Evolutionary conservation across 2,888 invertebrate species (phyloP), one percentile per base, ranked within the genome.

Genomic region (Xanthorhoe spadicearia): DNA sequence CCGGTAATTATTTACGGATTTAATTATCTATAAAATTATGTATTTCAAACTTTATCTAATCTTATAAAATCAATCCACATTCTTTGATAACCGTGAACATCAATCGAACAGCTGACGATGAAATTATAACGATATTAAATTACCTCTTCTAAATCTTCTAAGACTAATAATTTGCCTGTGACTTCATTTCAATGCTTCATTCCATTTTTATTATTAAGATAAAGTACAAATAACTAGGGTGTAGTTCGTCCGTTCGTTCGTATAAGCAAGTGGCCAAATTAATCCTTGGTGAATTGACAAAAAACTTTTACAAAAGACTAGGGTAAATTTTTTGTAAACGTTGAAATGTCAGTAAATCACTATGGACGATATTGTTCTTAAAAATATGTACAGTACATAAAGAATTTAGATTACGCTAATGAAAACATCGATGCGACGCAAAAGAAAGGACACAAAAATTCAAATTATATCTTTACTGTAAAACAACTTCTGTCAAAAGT

Each of bases 61-160:
- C 63, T 63, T 59, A 68, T 69, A 74, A 77, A 78, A 70, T 78
- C 77, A 79, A 81, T 82, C 81, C 81, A 78, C 48, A 7, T 74
- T 75, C 71, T 70, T 70, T 80, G 82, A 84, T 79, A 80, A 78
- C 82, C 83, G 75, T 85, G 84, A 84, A 81, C 74, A 71, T 77
- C 73, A 75, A 72, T 79, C 74, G 81, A 79, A 84, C 63, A 67
- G 85, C 80, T 79, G 77, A 77, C 83, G 83, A 83, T 78, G 72
- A 78, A 87, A 88, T 86, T 87, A 87, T 80, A 75, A 79, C 79
- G 76, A 79, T 86, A 90, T 86, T 84, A 84, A 86, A 89, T 87
- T 66, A 59, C 78, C 81, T 75, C 79, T 4, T 4, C 38, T 13
- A 13, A 43, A 13, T 43, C 38, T 43, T 13, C 3, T 85, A 84